Percentiles rank a stretch among this genome's conserved stretches.
Evolutionary conservation across 2,797 vertebrate species (phyloP).

Genomic region (Synaphobranchus kaupii): DNA sequence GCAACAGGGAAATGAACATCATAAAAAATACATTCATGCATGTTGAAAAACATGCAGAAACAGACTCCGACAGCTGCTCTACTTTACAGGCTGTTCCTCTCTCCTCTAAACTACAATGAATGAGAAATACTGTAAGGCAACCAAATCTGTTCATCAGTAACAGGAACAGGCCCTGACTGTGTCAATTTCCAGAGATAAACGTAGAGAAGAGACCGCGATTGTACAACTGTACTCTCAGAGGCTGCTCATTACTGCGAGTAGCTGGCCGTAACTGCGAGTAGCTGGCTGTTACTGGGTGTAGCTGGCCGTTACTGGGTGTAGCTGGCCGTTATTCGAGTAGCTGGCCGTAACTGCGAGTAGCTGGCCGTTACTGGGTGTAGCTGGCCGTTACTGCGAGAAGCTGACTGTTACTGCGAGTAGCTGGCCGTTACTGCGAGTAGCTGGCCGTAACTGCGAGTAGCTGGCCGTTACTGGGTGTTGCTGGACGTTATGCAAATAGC

Average conservation of each 20-base stretch:
- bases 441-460: too few species aligned
- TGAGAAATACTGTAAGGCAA: constrained; percentile 54
- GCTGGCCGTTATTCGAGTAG: too few species aligned
- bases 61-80: constrained; percentile 50
- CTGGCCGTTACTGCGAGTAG: too few species aligned
- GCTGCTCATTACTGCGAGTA: not conserved
- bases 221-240: constrained; percentile 31
- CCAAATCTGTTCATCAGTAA: constrained; percentile 40
- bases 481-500: too few species aligned
- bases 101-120: constrained; percentile 33
- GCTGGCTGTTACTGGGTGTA: too few species aligned
- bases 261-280: too few species aligned
- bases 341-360: too few species aligned
- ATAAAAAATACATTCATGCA: constrained; percentile 71
- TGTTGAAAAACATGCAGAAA: constrained; percentile 63
- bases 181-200: constrained; percentile 27
- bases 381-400: too few species aligned
- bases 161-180: constrained; percentile 40
- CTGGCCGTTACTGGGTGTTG: too few species aligned
- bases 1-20: constrained; percentile 24
- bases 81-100: constrained; percentile 41
- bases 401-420: too few species aligned
- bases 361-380: too few species aligned
- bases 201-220: constrained; percentile 27
- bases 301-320: too few species aligned